Percentiles rank a stretch among this genome's conserved stretches.
Conservation (phyloP, 2,888 invertebrate species). For the Elaeidobius kamerunicus region DNA sequence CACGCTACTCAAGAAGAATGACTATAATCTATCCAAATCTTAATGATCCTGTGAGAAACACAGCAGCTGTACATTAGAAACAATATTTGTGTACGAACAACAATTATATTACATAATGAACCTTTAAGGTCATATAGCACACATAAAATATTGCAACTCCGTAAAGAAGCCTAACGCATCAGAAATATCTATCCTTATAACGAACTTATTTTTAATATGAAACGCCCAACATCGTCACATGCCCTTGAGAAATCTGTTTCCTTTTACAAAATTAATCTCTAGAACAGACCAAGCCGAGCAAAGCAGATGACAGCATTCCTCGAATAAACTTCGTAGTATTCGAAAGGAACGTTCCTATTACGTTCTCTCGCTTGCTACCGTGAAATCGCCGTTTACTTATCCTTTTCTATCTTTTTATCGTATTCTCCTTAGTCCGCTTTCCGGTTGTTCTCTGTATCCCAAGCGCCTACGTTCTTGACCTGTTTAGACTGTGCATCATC, state of each 20-base stretch:
- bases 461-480: constrained; percentile 8
- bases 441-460: constrained; percentile 18
- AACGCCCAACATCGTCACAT: constrained; percentile 1
- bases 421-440: constrained; percentile 9
- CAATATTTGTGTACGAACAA: too few species aligned
- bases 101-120: too few species aligned
- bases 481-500: not conserved
- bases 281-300: constrained; percentile 8
- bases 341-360: constrained; percentile 1
- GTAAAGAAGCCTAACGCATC: too few species aligned
- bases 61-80: too few species aligned
- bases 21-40: too few species aligned
- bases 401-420: constrained; percentile 16
- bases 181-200: not conserved
- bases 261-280: constrained; percentile 12
- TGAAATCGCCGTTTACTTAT: not conserved
- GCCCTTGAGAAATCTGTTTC: constrained; percentile 12
- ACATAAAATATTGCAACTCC: too few species aligned
- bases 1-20: too few species aligned
- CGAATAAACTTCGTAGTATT: constrained; percentile 8
- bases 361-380: constrained; percentile 1
- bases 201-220: not conserved
- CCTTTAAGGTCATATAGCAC: too few species aligned
- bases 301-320: constrained; percentile 12
- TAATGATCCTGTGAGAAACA: too few species aligned